Base-by-base conservation (phyloP, 2,113 vertebrate species). In the Lepus americanus region DNA sequence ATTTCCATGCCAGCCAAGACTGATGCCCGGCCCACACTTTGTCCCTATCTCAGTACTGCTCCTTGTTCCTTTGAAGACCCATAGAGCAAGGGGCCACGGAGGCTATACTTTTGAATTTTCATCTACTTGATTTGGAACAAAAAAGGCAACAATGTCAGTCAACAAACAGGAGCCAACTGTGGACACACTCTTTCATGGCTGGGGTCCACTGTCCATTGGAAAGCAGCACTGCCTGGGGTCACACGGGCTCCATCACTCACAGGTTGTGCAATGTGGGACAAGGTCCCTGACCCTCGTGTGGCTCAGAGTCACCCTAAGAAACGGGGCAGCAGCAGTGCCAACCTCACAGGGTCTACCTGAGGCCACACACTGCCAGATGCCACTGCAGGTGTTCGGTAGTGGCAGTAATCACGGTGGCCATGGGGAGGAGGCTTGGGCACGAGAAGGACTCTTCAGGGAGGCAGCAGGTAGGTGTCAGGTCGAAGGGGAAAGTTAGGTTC, bases 311-410 rank as follows among this genome's bases (percentile, higher is more conserved):
- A 59, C 73, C 79, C 73, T 39, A 36, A 23, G 63, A 73, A 53
- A 78, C 11, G 29, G 59, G 59, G 20, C 29, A 7, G 66, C 1
- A 4, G 33, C 3, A 11, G 25, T 1, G 1, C 76, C 73, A 6
- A 1, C 20, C 39, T 64, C 36, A 0, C 1, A 0, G 39, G 1
- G 6, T 55, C 55, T 3, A 0, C 0, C 1, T 13, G 20, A 63
- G 29, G 39, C 19, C 1, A 11, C 0, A 11, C 63, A 10, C 19
- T 9, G 39, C 14, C 17, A 23, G 0, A 3, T 0, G 0, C 29
- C 3, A 2, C 2, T n/a, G 13, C 20, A 23, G 23, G 33, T 3
- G 8, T 22, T 70, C 3, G 14, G 2, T 9, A 27, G 8, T 4
- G 25, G 36, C 11, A 0, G 61, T 27, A n/a, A 5, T 53, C 36